These are phyloP conservation scores for Nesoenas mayeri DNA, from an alignment of 2,113 vertebrate genomes.

Conservation along the genomic window DNA sequence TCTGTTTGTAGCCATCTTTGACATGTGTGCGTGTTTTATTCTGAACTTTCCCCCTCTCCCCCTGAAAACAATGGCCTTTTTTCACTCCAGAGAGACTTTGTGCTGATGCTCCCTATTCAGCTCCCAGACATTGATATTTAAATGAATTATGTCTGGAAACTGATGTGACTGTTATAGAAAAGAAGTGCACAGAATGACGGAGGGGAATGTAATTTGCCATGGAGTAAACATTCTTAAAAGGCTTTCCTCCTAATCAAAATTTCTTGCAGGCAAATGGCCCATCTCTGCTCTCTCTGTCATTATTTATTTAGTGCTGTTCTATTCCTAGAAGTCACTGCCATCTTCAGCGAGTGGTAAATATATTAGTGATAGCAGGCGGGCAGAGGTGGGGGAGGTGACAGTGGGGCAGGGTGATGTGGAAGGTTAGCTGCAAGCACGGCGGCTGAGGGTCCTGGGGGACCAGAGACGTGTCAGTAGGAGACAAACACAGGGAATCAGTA, in stretches of 20 bases:
- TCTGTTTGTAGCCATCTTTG: not conserved
- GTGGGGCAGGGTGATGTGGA: not conserved
- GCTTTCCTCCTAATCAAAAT: not conserved
- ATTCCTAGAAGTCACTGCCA: constrained; percentile 33
- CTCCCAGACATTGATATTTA: not conserved
- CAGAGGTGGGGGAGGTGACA: not conserved
- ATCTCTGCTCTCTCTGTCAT: not conserved
- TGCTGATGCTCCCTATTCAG: not conserved
- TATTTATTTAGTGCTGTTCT: constrained; percentile 43
- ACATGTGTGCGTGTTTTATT: not conserved
- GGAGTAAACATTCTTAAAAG: not conserved
- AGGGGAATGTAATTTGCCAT: not conserved
- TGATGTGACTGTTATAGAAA: not conserved
- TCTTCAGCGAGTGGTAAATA: constrained; percentile 1
- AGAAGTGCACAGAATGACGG: not conserved
- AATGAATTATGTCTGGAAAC: not conserved
- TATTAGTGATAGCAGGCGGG: constrained; percentile 11
- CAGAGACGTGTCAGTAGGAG: not conserved
- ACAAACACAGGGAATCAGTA: not conserved
- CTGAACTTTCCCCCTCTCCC: rapidly evolving
- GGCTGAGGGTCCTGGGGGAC: not conserved
- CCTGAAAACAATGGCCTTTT: not conserved
- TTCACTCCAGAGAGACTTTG: not conserved
- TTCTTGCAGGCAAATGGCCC: not conserved
- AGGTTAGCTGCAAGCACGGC: not conserved